These are phyloP conservation scores for Spinibarbus caldwelli DNA, from an alignment of 2,797 vertebrate genomes.

Conservation along the genomic window DNA sequence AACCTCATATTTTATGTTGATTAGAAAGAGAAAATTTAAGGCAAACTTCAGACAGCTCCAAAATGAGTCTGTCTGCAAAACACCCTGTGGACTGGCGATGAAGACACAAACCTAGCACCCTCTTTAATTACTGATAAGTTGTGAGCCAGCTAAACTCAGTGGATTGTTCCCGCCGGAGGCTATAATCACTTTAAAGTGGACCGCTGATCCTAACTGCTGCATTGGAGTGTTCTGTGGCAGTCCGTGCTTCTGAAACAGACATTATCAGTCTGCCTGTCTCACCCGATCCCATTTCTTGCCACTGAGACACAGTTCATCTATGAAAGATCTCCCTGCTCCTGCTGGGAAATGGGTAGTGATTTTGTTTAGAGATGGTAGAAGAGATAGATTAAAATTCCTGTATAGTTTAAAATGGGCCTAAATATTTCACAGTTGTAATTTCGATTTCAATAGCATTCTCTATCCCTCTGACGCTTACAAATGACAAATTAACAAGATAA, in stretches of 20 bases:
- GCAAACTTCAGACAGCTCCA: conserved; percentile 69
- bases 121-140: conserved; percentile 82
- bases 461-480: neutral
- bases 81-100: conserved; percentile 66
- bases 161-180: conserved; percentile 70
- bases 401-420: neutral
- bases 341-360: neutral
- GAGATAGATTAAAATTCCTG: neutral
- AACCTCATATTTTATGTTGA: too few species aligned
- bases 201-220: conserved; percentile 73
- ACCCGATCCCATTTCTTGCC: conserved; percentile 51
- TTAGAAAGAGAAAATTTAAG: conserved; percentile 67
- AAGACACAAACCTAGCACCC: conserved; percentile 73
- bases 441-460: neutral
- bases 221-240: conserved; percentile 71
- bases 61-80: conserved; percentile 73
- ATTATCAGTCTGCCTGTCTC: conserved; percentile 67
- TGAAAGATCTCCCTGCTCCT: neutral
- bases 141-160: conserved; percentile 72
- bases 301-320: conserved; percentile 1
- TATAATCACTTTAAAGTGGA: conserved; percentile 78
- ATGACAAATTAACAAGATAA: neutral
- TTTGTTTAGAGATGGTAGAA: neutral
- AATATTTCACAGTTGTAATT: neutral
- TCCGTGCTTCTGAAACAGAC: conserved; percentile 75